Evolutionary conservation across 2,797 vertebrate genomes (phyloP), one percentile per base, ranked within the genome.

Genomic region (Anniella stebbinsi): DNA sequence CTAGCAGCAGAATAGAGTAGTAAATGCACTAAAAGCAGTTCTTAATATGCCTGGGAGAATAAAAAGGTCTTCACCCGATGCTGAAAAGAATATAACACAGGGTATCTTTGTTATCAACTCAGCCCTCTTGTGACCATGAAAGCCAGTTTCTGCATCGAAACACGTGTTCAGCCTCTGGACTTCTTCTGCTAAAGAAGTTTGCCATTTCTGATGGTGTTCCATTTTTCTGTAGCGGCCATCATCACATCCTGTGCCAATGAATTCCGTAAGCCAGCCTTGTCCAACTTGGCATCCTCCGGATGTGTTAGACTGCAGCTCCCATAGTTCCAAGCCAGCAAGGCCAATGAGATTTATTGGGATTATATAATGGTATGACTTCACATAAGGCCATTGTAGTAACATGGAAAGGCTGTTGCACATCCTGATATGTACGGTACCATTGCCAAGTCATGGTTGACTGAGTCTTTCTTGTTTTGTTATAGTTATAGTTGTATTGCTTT

Each of bases 331-430:
- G 21, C 60, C 60, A 63, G 21, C 60, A 63, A 23, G 60, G 60
- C 60, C 60, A 63, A 15, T 63, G 60, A 18, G 2, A 21, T 63
- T 63, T 21, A 51, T 23, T 63, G 60, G 21, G 60, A 23, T 63
- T 63, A 25, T 63, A 63, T 63, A 21, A 63, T 63, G 18, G 51
- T 80, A n/a, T 81, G 13, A 36, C n/a, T 63, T 81, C 36, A 4
- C 21, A 11, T 36, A 38, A 38, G n/a, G 57, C 4, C 54, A 81
- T 1, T 92, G 88, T 88, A 91, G 90, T 72, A 80, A 41, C 67
- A 30, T 87, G 67, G 30, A 9, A 67, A 67, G 7, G 63, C 13
- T 36, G 0, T 0, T 28, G 63, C 90, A 11, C 33, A 33, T 25
- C 17, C 3, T 54, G 33, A 69, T 30, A 48, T 3, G 5, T 63